Evolutionary conservation across 2,113 vertebrate species (phyloP), one percentile per base, ranked within the genome.

Genomic region (Lophius piscatorius): DNA sequence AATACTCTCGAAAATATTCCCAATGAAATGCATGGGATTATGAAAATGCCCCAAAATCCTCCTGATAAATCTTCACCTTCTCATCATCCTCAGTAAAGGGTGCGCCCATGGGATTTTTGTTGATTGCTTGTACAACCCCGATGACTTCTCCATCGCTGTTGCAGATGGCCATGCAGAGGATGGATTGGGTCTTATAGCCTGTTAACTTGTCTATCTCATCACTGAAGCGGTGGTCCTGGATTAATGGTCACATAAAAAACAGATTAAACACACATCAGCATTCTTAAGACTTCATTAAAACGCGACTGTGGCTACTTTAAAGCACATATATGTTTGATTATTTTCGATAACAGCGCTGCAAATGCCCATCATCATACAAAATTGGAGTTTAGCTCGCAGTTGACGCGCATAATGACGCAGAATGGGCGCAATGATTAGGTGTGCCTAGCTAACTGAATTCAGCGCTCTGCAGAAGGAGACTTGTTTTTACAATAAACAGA

Each of bases 141-240:
- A 93, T 92, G 64, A 91, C 89, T 60, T 92, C 89, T 7, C 91
- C 89, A 48, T 91, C 88, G 50, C 91, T 92, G 87, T 92, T 90
- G 20, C 81, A 86, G 69, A 92, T 91, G 49, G 92, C 82, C 92
- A 92, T 90, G 46, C 92, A 92, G 55, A 93, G 88, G 72, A 92
- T 90, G 70, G 90, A 90, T 84, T 91, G 90, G 7, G 91, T 93
- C 87, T 92, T 93, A 50, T 92, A 92, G 41, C 92, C 92, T 0
- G 90, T 92, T 74, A 93, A 72, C 74, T 91, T 93, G 86, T 92
- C 92, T n/a, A 93, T 92, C 74, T 93, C 92, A 42, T 93, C 90
- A 61, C 91, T 93, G 87, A 93, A 93, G 21, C 91, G 92, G 62
- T 92, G 91, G 70, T 93, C 92, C 91, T 93, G 76, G 3, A 60